Evolutionary conservation across 2,888 invertebrate genomes (phyloP), one percentile per base, ranked within the genome.

Genomic region (Cheilosia soror): DNA sequence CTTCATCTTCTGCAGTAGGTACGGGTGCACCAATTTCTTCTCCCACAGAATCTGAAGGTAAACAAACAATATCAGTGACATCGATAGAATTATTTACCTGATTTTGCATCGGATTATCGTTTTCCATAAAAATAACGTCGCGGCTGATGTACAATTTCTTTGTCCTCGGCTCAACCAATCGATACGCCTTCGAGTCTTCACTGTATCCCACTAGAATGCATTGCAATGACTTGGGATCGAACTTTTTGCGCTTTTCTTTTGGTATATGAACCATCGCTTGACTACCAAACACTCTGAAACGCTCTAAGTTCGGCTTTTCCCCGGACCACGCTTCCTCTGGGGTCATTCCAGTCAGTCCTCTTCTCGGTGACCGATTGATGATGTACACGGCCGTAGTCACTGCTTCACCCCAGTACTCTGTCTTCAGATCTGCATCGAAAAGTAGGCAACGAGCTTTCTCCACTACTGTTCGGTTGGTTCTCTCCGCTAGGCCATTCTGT

Each of bases 351-450:
- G 31, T 55, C 47, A 71, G 33, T 15, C 68, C 62, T 20, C 53
- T 60, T 71, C 73, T 75, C 31, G 76, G 75, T 40, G 69, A 77
- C 20, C 73, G 77, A 60, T 77, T 81, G 1, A 81, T 15, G 27
- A 80, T 87, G 53, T 88, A 88, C 4, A 80, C 86, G 0, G 88
- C 88, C 4, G 88, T 88, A 62, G 85, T 86, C 6, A 84, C 73
- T 13, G 89, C 88, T 79, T 89, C 87, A 29, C 83, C 85, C 88
- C 87, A 88, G 42, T 63, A 82, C 5, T 20, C 40, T 13, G 79
- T 79, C 25, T 65, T 51, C 27, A 86, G 37, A 57, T 76, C 51
- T 0, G 87, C 81, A 27, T 87, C 83, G 57, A 78, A 62, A 4
- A 88, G 57, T 86, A 89, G 82, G n/a, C 87, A 87, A 42, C 87